Conservation (phyloP, 2,888 invertebrate species). For the Torymus tubicola region DNA sequence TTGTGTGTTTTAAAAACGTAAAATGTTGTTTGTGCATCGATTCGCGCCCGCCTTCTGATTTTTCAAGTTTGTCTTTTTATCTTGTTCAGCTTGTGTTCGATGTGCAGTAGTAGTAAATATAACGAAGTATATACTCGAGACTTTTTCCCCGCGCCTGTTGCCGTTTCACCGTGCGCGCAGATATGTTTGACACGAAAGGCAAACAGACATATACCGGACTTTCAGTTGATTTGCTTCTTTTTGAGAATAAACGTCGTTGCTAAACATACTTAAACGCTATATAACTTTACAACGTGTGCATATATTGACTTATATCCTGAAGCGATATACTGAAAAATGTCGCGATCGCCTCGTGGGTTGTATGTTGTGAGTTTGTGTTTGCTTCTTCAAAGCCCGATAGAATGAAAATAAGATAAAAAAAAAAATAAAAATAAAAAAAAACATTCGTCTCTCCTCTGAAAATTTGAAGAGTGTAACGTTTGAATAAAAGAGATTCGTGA, state of each 20-base stretch:
- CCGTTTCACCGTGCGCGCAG: conserved; percentile 14
- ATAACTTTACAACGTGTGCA: conserved; percentile 51
- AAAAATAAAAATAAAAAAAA: not conserved
- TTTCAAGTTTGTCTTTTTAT: conserved; percentile 1
- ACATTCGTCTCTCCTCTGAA: conserved; percentile 18
- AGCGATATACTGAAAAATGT: conserved; percentile 50
- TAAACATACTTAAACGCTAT: conserved; percentile 52
- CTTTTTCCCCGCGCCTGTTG: not conserved
- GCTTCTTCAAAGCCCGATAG: conserved; percentile 5
- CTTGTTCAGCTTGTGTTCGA: conserved; percentile 31
- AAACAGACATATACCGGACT: conserved; percentile 46
- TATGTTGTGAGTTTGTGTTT: conserved; percentile 25
- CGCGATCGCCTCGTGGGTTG: conserved; percentile 35
- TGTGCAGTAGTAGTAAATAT: conserved; percentile 35
- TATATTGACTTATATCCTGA: conserved; percentile 57
- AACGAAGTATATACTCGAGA: not conserved
- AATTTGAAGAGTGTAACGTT: conserved; percentile 40
- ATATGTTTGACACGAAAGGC: conserved; percentile 30
- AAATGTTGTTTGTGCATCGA: conserved; percentile 4
- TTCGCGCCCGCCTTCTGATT: conserved; percentile 19
- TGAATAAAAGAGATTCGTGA: conserved; percentile 27
- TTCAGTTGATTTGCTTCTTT: conserved; percentile 39
- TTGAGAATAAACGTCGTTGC: conserved; percentile 42
- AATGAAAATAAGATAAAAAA: conserved; percentile 11
- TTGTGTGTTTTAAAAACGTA: conserved; percentile 22